These are phyloP conservation scores for Drosophila quadrilineata DNA, from an alignment of 1,140 invertebrate species.

Conservation along the genomic window DNA sequence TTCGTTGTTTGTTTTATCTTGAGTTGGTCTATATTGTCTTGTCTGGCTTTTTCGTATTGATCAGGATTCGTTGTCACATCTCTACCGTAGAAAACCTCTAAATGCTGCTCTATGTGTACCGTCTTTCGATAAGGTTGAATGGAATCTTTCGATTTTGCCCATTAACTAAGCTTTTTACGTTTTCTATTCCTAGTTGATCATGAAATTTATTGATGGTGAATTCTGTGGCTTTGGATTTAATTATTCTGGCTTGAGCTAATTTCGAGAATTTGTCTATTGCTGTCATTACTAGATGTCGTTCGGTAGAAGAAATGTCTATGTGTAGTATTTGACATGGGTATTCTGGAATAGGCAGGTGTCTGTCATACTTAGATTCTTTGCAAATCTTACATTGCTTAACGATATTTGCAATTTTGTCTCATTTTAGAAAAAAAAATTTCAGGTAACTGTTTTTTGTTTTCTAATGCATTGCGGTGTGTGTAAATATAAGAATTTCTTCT, in stretches of 20 bases:
- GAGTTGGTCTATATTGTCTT: constrained; percentile 18
- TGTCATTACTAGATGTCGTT: too few species aligned
- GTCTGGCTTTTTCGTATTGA: constrained; percentile 20
- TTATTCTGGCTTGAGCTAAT: too few species aligned
- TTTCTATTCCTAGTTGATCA: constrained; percentile 28
- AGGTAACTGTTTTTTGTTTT: too few species aligned
- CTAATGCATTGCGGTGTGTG: too few species aligned
- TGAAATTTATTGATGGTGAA: constrained; percentile 24
- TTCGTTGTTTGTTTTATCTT: constrained; percentile 9
- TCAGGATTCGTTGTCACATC: constrained; percentile 15
- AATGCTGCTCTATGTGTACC: too few species aligned
- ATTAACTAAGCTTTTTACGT: constrained; percentile 22
- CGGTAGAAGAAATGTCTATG: too few species aligned
- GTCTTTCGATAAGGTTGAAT: constrained; percentile 31
- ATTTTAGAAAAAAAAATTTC: too few species aligned
- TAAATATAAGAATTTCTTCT: too few species aligned
- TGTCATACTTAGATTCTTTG: constrained; percentile 43
- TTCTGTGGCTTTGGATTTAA: constrained; percentile 43
- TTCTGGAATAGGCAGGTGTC: constrained; percentile 9
- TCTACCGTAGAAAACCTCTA: too few species aligned
- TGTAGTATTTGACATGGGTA: constrained; percentile 30
- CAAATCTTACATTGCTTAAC: constrained; percentile 26
- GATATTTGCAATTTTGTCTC: constrained; percentile 19
- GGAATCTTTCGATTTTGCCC: constrained; percentile 46
- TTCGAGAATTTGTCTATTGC: too few species aligned